Evolutionary conservation across 1,140 invertebrate species (phyloP).

Genomic region (Hypsibius dujardini): DNA sequence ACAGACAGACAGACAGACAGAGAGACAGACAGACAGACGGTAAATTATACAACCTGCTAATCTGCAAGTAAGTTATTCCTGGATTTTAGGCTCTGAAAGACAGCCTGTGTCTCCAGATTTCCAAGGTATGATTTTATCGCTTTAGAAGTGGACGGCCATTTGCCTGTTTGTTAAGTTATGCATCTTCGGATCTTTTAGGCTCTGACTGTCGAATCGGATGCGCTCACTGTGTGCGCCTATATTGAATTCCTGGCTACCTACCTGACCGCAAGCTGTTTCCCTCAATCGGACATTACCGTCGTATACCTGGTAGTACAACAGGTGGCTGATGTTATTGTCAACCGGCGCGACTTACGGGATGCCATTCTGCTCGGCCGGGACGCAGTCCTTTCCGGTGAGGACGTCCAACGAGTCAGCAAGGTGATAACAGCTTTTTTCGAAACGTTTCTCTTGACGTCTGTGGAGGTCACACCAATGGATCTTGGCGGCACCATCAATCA

Average conservation of each 20-base stretch:
- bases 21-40: not conserved
- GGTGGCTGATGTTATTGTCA: not conserved
- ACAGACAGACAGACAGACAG: not conserved
- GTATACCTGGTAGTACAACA: not conserved
- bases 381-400: not conserved
- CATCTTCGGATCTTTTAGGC: too few species aligned
- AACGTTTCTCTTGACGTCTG: not conserved
- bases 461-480: not conserved
- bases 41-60: conserved; percentile 5
- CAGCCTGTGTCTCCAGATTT: not conserved
- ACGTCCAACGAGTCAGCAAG: not conserved
- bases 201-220: not conserved
- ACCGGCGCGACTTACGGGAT: not conserved
- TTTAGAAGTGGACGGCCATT: too few species aligned
- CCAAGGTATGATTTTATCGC: not conserved
- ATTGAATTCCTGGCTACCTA: not conserved
- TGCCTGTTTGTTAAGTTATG: too few species aligned
- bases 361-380: not conserved
- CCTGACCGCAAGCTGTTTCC: not conserved
- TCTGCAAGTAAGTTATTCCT: not conserved
- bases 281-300: not conserved
- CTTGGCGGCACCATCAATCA: not conserved
- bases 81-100: not conserved
- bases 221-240: not conserved
- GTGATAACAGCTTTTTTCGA: not conserved